phyloP scores from a whole-genome alignment of 2,888 invertebrate genomes.

The Helobdella robusta region DNA sequence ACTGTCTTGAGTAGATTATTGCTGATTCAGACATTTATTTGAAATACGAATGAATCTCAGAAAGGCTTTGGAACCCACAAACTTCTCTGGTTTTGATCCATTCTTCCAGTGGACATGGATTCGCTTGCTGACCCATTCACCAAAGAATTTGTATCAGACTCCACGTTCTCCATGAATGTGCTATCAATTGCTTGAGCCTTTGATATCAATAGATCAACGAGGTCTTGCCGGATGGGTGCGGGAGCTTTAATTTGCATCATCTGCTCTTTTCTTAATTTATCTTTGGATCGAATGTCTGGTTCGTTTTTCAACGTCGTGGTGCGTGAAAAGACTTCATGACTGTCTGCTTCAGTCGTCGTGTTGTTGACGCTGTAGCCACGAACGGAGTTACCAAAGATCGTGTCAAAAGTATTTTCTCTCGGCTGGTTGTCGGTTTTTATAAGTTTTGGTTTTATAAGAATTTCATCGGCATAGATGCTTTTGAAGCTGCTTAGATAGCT shows the following conservation, averaged over 20 bases:
- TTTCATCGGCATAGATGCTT: slow-evolving; percentile 18
- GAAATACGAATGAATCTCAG: too few species aligned
- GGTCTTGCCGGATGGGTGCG: neutral
- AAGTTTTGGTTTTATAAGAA: neutral
- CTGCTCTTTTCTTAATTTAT: neutral
- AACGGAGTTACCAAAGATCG: neutral
- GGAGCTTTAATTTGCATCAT: neutral
- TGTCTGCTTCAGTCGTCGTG: neutral
- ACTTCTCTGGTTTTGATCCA: too few species aligned
- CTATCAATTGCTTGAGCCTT: slow-evolving; percentile 9
- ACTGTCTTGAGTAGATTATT: too few species aligned
- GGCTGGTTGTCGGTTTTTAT: neutral
- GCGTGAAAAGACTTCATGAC: neutral
- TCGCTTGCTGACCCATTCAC: too few species aligned
- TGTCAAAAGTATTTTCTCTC: neutral
- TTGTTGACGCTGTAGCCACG: neutral
- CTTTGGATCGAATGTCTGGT: neutral
- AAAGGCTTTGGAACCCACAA: too few species aligned
- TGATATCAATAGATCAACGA: slow-evolving; percentile 4
- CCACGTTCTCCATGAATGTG: too few species aligned
- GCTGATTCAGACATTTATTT: too few species aligned
- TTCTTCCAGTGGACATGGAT: too few species aligned
- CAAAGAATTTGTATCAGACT: too few species aligned
- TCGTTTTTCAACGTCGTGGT: slow-evolving; percentile 1
- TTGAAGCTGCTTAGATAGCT: slow-evolving; percentile 4